Evolutionary conservation across 2,797 vertebrate genomes (phyloP).

Genomic region (Mionectes olivaceus): DNA sequence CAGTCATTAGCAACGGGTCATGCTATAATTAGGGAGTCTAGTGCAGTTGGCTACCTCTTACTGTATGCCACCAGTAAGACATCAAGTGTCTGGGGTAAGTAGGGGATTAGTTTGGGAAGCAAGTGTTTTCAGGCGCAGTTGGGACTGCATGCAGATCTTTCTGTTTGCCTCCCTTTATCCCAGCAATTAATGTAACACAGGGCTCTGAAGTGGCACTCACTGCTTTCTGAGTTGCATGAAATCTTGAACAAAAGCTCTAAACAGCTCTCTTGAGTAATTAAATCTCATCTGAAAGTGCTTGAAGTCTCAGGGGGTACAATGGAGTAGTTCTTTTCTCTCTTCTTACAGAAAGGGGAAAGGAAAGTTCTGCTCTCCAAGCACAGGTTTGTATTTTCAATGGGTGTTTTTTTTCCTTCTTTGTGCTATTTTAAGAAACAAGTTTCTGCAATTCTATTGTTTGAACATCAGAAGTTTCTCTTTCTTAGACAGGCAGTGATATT

Average conservation of each 20-base stretch:
- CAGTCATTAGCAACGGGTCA: conserved; percentile 46
- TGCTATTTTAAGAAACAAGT: background rate
- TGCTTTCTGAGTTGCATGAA: background rate
- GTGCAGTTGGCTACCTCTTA: background rate
- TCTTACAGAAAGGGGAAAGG: background rate
- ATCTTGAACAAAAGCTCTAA: conserved; percentile 32
- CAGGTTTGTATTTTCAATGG: background rate
- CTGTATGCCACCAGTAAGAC: background rate
- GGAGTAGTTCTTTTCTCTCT: background rate
- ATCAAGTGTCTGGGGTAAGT: background rate
- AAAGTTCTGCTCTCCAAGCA: background rate
- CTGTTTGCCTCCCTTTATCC: background rate
- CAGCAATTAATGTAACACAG: background rate
- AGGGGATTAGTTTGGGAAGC: background rate
- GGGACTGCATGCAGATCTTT: background rate
- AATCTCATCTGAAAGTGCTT: conserved; percentile 1
- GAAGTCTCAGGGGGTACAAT: background rate
- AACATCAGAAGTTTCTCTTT: background rate
- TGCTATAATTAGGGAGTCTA: conserved; percentile 14
- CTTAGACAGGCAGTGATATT: background rate
- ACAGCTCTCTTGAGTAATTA: background rate
- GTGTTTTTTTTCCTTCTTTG: background rate
- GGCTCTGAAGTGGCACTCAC: conserved; percentile 16
- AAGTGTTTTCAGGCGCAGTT: background rate
- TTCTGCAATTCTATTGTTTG: background rate